Evolutionary conservation across 2,888 invertebrate species (phyloP).

Genomic region (Neuroscelio doddi): DNA sequence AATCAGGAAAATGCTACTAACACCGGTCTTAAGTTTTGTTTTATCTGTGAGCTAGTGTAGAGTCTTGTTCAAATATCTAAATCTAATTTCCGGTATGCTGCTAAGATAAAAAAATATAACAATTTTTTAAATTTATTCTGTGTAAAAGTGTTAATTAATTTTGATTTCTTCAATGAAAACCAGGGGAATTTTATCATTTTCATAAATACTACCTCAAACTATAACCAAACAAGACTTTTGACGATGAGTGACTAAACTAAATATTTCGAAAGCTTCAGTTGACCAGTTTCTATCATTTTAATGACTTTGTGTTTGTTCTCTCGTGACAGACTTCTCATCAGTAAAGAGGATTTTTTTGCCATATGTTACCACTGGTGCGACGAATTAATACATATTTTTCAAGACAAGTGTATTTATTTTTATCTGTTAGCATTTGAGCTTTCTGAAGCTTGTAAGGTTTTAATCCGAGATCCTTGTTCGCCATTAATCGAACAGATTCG

Average conservation of each 20-base stretch:
- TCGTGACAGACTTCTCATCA: constrained; percentile 7
- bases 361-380: constrained; percentile 1
- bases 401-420: constrained; percentile 1
- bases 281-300: too few relatives aligned
- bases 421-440: constrained; percentile 2
- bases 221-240: too few relatives aligned
- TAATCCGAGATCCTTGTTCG: constrained; percentile 8
- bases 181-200: constrained; percentile 9
- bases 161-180: constrained; percentile 7
- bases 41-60: constrained; percentile 7
- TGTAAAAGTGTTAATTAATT: not conserved
- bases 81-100: not conserved
- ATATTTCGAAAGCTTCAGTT: not conserved
- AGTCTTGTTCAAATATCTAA: constrained; percentile 6
- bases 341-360: constrained; percentile 9
- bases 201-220: constrained; percentile 7
- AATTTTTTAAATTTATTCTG: not conserved
- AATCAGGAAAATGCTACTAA: not conserved
- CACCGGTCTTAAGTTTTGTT: constrained; percentile 5
- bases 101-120: not conserved
- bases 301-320: constrained; percentile 7
- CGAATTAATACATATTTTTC: not conserved
- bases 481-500: constrained; percentile 5
- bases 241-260: not conserved
- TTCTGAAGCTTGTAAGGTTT: constrained; percentile 8